These are phyloP conservation scores for Corythornis vintsioides DNA, from an alignment of 2,113 vertebrate species.

Conservation along the genomic window DNA sequence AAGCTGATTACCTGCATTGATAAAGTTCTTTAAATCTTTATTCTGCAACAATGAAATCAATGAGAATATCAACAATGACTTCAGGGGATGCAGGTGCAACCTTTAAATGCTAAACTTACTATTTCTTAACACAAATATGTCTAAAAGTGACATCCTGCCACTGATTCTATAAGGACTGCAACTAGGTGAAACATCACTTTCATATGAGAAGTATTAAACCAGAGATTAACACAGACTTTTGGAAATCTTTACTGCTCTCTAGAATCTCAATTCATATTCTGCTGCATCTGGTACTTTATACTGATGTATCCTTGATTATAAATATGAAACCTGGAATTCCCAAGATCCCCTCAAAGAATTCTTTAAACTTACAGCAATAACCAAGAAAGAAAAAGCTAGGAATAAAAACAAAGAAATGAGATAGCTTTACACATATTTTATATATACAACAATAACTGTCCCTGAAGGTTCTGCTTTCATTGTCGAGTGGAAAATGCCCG, in stretches of 20 bases:
- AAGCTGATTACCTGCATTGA: background rate
- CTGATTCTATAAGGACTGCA: background rate
- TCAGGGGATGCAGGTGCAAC: background rate
- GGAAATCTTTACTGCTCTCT: background rate
- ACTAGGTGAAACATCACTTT: background rate
- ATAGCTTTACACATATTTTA: background rate
- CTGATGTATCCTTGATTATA: background rate
- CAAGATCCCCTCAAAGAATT: background rate
- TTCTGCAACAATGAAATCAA: background rate
- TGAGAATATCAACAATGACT: background rate
- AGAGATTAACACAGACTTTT: background rate
- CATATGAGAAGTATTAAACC: background rate
- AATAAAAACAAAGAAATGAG: conserved; percentile 5
- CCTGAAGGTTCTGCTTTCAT: conserved; percentile 29
- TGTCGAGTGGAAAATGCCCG: conserved; percentile 35
- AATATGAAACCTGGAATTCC: conserved; percentile 9
- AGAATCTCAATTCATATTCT: background rate
- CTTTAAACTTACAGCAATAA: background rate
- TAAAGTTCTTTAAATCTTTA: background rate
- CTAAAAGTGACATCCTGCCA: background rate
- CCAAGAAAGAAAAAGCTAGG: background rate
- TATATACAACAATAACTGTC: background rate
- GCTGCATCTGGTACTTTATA: background rate
- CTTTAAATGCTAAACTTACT: background rate
- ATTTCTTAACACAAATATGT: background rate